Conservation (phyloP, 2,113 vertebrate species). For the Cisticola juncidis region DNA sequence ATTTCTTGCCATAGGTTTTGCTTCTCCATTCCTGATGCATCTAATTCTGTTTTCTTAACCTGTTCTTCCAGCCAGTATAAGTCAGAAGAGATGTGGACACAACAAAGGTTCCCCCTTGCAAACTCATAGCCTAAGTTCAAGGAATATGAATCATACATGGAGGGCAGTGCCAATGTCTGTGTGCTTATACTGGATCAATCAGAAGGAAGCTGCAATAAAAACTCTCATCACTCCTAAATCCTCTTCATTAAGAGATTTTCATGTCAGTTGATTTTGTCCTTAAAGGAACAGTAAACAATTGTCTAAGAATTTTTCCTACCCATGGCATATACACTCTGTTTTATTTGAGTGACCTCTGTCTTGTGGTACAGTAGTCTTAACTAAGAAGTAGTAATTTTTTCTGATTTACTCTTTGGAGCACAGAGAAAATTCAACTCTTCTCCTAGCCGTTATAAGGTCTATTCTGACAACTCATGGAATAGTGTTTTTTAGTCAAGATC, state of each 20-base stretch:
- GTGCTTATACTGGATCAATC: background rate
- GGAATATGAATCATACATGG: constrained; percentile 5
- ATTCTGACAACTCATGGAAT: background rate
- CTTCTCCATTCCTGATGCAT: constrained; percentile 23
- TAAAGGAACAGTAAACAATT: constrained; percentile 1
- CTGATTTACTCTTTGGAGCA: background rate
- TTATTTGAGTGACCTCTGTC: background rate
- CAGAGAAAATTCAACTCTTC: background rate
- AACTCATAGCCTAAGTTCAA: constrained; percentile 33
- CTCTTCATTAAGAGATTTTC: constrained; percentile 43
- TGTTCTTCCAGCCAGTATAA: constrained; percentile 42
- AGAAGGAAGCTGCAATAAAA: constrained; percentile 61
- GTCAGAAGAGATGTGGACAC: constrained; percentile 31
- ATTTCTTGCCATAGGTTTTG: constrained; percentile 58
- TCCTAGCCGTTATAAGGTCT: background rate
- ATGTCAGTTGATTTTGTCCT: constrained; percentile 25
- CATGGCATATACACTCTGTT: background rate
- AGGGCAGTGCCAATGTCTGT: constrained; percentile 21
- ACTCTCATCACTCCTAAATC: constrained; percentile 41
- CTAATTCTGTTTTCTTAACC: constrained; percentile 66
- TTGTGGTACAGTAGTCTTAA: background rate
- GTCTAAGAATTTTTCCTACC: constrained; percentile 1
- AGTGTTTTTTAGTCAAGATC: background rate
- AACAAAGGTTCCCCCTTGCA: constrained; percentile 35
- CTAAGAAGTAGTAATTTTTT: background rate